These are phyloP conservation scores for Felis chaus DNA, from an alignment of 2,113 vertebrate genomes.

Conservation along the genomic window DNA sequence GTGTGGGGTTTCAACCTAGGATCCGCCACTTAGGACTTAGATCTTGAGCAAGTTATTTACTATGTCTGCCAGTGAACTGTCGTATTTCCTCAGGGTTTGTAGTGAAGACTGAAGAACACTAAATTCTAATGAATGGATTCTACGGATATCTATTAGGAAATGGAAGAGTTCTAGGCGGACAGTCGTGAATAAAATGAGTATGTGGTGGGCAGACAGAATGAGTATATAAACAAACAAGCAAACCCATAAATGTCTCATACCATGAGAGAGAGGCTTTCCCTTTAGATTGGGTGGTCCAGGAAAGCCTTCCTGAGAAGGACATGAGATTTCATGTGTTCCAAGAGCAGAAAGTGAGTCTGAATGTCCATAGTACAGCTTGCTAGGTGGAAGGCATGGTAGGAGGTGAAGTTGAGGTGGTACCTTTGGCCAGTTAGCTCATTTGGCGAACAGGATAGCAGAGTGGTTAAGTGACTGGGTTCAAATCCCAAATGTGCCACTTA, in stretches of 20 bases:
- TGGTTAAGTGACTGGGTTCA: background rate
- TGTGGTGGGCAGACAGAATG: background rate
- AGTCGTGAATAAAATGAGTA: background rate
- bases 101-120: background rate
- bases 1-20: background rate
- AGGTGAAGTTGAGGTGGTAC: background rate
- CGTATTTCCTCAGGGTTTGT: background rate
- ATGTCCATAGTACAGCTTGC: background rate
- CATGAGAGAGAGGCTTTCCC: background rate
- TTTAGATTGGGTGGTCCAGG: background rate
- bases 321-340: background rate
- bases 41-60: background rate
- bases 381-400: fast-evolving
- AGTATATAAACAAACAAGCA: background rate
- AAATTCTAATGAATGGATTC: background rate
- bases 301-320: background rate
- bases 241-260: background rate
- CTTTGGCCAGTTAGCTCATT: background rate
- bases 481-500: background rate
- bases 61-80: background rate
- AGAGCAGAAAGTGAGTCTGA: background rate
- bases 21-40: background rate
- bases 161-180: background rate
- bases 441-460: background rate
- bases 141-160: background rate